Percentiles rank a stretch among this genome's conserved stretches.
Evolutionary conservation across 2,888 invertebrate species (phyloP).

Genomic region (Drosophila prostipennis): DNA sequence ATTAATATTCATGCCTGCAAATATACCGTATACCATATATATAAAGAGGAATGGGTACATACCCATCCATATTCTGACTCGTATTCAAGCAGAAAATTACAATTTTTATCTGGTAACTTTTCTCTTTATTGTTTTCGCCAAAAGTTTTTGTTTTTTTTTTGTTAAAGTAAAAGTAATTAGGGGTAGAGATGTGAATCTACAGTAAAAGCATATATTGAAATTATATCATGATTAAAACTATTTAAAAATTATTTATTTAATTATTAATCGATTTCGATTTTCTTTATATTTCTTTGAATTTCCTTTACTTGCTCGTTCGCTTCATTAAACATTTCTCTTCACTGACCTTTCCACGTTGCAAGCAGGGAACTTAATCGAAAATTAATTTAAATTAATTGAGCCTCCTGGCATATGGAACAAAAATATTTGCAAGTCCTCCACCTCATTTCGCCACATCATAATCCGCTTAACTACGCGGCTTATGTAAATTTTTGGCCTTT

Average conservation of each 20-base stretch:
- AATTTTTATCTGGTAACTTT: conserved; percentile 61
- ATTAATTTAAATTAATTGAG: conserved; percentile 54
- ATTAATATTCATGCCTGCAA: conserved; percentile 57
- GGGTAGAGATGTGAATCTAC: not conserved
- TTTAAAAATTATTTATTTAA: no score
- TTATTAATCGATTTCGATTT: not conserved
- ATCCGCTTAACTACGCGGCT: conserved; percentile 33
- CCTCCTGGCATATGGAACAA: conserved; percentile 30
- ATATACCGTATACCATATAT: conserved; percentile 9
- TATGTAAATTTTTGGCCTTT: conserved; percentile 46
- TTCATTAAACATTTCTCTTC: not conserved
- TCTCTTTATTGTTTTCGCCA: conserved; percentile 22
- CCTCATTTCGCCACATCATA: conserved; percentile 13
- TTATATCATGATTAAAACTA: no score
- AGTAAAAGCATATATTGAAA: not conserved
- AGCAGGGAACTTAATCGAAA: conserved; percentile 17
- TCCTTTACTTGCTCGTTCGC: no score
- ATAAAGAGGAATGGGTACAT: not conserved
- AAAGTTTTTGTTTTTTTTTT: not conserved
- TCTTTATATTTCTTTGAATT: not conserved
- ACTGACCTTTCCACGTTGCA: not conserved
- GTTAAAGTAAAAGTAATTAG: not conserved
- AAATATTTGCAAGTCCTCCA: conserved; percentile 14
- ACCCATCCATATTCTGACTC: conserved; percentile 28
- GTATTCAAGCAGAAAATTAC: conserved; percentile 66